These are phyloP conservation scores for Borostomias antarcticus DNA, from an alignment of 2,797 vertebrate genomes.

Conservation along the genomic window DNA sequence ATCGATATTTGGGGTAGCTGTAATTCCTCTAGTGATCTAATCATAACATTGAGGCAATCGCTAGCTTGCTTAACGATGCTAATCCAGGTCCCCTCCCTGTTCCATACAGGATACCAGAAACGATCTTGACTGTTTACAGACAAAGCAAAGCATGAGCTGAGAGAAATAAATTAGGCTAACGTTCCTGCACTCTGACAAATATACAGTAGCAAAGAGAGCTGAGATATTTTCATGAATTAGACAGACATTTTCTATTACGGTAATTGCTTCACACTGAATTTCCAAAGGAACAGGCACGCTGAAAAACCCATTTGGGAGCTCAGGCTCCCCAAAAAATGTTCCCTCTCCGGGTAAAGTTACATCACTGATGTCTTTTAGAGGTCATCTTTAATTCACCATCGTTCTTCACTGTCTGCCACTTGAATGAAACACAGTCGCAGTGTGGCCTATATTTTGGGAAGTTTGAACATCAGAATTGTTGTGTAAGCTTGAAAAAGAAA, in stretches of 20 bases:
- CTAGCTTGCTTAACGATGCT: constrained; percentile 7
- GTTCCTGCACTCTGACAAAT: neutral
- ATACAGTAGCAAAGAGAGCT: too few relatives aligned
- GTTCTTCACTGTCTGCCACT: neutral
- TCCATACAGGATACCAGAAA: neutral
- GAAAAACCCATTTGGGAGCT: too few relatives aligned
- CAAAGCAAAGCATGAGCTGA: too few relatives aligned
- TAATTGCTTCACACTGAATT: too few relatives aligned
- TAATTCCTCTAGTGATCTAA: neutral
- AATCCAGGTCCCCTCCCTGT: neutral
- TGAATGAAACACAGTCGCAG: neutral
- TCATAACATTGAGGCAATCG: constrained; percentile 2
- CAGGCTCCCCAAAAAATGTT: too few relatives aligned
- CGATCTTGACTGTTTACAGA: neutral
- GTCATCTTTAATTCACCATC: neutral
- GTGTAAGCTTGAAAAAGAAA: constrained; percentile 70
- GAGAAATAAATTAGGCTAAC: neutral
- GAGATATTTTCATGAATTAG: too few relatives aligned
- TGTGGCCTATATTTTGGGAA: constrained; percentile 41
- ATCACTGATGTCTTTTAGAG: neutral
- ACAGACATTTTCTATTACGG: too few relatives aligned
- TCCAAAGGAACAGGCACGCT: too few relatives aligned
- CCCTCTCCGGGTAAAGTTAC: too few relatives aligned
- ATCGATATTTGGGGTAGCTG: too few relatives aligned
- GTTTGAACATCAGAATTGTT: constrained; percentile 67